These are phyloP conservation scores for Phrynocephalus versicolor DNA, from an alignment of 2,113 vertebrate genomes.

Conservation along the genomic window DNA sequence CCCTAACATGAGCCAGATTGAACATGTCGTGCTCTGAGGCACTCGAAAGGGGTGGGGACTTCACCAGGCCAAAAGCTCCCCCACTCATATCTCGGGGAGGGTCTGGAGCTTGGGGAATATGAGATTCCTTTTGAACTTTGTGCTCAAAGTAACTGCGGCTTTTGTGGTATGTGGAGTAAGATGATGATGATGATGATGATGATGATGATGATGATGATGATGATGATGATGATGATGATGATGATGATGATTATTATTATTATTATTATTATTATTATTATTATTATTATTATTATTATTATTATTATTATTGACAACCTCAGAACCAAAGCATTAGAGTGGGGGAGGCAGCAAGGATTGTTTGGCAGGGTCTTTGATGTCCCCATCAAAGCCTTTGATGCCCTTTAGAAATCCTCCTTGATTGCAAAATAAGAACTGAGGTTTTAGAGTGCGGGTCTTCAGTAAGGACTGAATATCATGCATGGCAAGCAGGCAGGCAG, in stretches of 20 bases:
- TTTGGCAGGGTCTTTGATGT: too few species aligned
- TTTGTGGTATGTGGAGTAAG: background rate
- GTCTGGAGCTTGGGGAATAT: conserved; percentile 14
- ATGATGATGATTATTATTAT: too few species aligned
- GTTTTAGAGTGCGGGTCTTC: background rate
- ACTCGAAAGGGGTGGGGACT: background rate
- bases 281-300: too few species aligned
- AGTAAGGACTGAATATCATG: background rate
- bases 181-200: too few species aligned
- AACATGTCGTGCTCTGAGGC: background rate
- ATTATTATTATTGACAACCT: too few species aligned
- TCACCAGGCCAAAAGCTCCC: background rate
- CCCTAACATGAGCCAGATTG: conserved; percentile 13
- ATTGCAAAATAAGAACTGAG: background rate
- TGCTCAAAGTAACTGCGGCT: background rate
- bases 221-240: too few species aligned
- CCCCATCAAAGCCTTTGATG: too few species aligned
- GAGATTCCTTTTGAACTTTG: conserved; percentile 23
- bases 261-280: too few species aligned
- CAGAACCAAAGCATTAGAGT: background rate
- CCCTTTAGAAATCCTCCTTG: too few species aligned
- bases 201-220: too few species aligned
- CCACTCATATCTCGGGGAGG: background rate
- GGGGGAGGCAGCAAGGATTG: too few species aligned
- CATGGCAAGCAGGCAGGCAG: background rate